A percentile compares a stretch with the other conserved stretches of the same genome.
Conservation (phyloP, 2,888 invertebrate species). For the Mimachlamys varia region DNA sequence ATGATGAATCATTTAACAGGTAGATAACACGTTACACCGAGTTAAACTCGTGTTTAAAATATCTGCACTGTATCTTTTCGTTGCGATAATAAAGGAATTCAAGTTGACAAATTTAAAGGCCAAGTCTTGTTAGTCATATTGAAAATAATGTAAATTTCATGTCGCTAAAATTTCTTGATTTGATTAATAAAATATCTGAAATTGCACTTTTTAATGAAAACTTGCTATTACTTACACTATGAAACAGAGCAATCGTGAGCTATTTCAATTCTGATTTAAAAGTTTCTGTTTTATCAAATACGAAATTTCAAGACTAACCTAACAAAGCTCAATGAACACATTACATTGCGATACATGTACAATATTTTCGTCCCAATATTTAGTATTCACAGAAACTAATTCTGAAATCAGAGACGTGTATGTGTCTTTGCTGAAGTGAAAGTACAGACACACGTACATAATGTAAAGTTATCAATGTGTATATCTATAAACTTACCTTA, state of each 20-base stretch:
- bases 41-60: neutral
- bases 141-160: neutral
- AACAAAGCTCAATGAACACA: neutral
- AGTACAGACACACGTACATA: neutral
- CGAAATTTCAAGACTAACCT: too few relatives aligned
- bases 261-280: too few relatives aligned
- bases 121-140: neutral
- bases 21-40: neutral
- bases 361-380: too few relatives aligned
- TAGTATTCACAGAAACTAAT: neutral
- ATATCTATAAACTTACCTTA: constrained; percentile 47
- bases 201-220: neutral
- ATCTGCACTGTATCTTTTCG: neutral
- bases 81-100: neutral
- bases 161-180: neutral
- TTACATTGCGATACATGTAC: neutral
- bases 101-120: neutral
- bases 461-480: too few relatives aligned
- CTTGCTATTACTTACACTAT: too few relatives aligned
- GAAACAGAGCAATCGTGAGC: too few relatives aligned
- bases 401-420: too few relatives aligned
- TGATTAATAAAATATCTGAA: neutral
- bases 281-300: too few relatives aligned
- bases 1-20: neutral
- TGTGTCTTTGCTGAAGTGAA: neutral